Percentiles rank a stretch among this genome's conserved stretches.
Conservation (phyloP, 2,113 vertebrate species). For the Meles meles region DNA sequence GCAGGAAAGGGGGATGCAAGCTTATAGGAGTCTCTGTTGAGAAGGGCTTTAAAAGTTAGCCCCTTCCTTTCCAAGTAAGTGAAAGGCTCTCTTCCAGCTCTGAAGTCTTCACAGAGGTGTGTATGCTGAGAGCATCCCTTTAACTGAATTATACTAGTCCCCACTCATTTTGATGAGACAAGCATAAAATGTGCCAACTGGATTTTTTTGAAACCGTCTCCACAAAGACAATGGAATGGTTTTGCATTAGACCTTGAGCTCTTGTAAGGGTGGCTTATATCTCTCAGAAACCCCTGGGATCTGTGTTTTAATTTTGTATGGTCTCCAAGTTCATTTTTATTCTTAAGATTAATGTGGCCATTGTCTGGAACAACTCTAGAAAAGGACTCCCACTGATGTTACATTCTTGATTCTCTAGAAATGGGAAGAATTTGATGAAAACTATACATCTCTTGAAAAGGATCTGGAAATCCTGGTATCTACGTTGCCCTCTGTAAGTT, state of each 20-base stretch:
- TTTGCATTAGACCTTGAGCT: not conserved
- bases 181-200: not conserved
- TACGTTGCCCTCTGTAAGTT: conserved; percentile 80
- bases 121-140: not conserved
- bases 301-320: not conserved
- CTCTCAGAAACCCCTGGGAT: not conserved
- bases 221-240: not conserved
- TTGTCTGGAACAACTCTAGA: not conserved
- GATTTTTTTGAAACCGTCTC: not conserved
- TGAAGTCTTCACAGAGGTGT: not conserved
- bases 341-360: not conserved
- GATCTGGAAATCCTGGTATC: conserved; percentile 83
- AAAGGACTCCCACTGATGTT: not conserved
- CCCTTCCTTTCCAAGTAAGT: not conserved
- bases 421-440: conserved; percentile 89
- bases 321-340: not conserved
- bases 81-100: not conserved
- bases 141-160: not conserved
- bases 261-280: not conserved
- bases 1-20: not conserved
- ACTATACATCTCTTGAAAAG: conserved; percentile 78
- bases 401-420: conserved; percentile 78
- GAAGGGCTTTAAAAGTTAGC: not conserved
- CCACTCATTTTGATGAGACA: not conserved
- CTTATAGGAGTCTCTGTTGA: not conserved